Base-by-base conservation (phyloP, 1,140 invertebrate genomes). In the Propsilocerus akamusi region DNA sequence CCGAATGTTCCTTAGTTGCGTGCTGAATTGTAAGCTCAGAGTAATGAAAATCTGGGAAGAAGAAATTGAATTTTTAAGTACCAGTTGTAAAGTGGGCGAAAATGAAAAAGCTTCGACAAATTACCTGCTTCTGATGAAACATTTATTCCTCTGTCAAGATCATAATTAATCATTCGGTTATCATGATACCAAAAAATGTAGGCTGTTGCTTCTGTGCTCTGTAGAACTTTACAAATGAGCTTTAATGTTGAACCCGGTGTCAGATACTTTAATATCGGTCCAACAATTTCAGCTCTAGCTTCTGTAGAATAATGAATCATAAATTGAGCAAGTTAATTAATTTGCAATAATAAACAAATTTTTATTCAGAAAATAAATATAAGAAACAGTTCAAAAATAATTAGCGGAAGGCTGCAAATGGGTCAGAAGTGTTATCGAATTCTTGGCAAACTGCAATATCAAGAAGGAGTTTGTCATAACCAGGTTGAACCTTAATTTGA, bases 171-270 rank as follows among this genome's bases (percentile, higher is more conserved):
- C 84, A 90, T 88, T 51, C 83, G 72, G 57, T 82, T 81, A 62
- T 88, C 85, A 66, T 90, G 87, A 66, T 88, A 92, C 88, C 86
- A 91, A 71, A 89, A 90, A 28, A 91, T 76, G 60, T 81, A 91
- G 10, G 80, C 79, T 1, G 85, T 84, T 2, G 77, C 75, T 58
- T 87, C 84, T 2, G 86, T 89, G 46, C 83, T 86, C 54, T 86
- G 78, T 55, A 80, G 75, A 7, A 91, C 78, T 41, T 76, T 74
- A 58, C 87, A 92, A 48, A 81, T 78, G 25, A 92, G 69, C 49
- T 82, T 75, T 53, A 92, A 65, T 55, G 81, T 81, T 26, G 83
- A 87, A 4, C 86, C 86, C 34, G 83, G 82, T 57, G 87, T 85
- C 50, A 91, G 77, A 62, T 85, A 88, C 58, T 89, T 86, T 63